Base-by-base conservation (phyloP, 1,140 invertebrate species). In the Chrysoperla carnea region DNA sequence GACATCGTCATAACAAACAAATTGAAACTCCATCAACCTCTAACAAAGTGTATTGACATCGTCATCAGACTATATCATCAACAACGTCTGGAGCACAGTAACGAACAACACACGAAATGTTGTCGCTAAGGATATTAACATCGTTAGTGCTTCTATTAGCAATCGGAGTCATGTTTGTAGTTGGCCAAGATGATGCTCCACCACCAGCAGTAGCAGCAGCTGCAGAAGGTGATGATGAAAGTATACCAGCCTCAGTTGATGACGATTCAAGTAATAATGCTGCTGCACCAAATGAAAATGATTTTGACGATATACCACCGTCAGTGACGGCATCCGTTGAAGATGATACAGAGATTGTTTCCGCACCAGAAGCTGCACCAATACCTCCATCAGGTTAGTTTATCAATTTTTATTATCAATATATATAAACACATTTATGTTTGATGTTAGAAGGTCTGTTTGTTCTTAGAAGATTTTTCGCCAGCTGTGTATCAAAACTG, bases 371-470 rank as follows among this genome's bases (percentile, higher is more conserved):
- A 29, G 7, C 11, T 33, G 11, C 13, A 27, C 29, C 40, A 31
- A 23, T 28, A n/a, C 29, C 51, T 12, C 44, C 52, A 17, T 41
- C 52, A 6, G 51, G 31, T 33, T 11, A 9, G 31, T 33, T 23
- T 23, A 23, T 33, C 31, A 33, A 33, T 6, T 11, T 33, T 33
- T 11, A 33, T 33, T 11, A 4, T 33, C 8, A 33, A 11, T 33
- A 11, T 33, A 11, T 33, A 11, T 33, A 33, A 33, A 33, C 31
- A 11, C n/a, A 11, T 11, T 33, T 33, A 6, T 11, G 8, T 11
- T 31, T 31, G 11, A 7, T 11, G n/a, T 11, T 33, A 33, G 31
- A 12, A 33, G n/a, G n/a, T 9, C 8, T 33, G n/a, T 11, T 33
- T 33, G 6, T 4, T 33, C n/a, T 11, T 12, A 33, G 31, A 11